A percentile compares a stretch with the other conserved stretches of the same genome.
Conservation (phyloP, 2,113 vertebrate species). For the Sylvilagus bachmani region DNA sequence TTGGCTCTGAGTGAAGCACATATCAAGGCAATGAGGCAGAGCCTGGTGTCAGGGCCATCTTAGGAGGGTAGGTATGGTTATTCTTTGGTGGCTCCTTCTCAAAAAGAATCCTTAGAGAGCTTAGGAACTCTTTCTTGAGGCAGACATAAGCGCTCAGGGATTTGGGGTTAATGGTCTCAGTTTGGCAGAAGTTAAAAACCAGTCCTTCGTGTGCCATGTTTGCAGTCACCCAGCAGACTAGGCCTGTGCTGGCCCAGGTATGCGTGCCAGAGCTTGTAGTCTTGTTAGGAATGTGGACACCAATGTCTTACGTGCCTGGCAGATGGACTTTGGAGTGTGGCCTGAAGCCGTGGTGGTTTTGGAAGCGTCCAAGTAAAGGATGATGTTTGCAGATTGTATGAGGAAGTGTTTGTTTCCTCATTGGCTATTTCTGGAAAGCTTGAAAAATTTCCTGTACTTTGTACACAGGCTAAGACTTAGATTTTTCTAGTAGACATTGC, state of each 20-base stretch:
- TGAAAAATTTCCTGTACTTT: neutral
- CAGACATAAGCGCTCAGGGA: neutral
- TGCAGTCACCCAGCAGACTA: neutral
- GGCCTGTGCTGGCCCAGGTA: neutral
- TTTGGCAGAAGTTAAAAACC: neutral
- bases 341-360: neutral
- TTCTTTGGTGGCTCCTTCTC: neutral
- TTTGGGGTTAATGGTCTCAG: neutral
- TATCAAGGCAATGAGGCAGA: neutral
- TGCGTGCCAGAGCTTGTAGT: neutral
- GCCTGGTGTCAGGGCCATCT: neutral
- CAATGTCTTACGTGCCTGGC: neutral
- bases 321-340: neutral
- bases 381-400: neutral
- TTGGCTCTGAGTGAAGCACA: neutral
- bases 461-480: neutral
- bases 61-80: neutral
- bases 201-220: neutral
- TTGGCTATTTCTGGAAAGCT: constrained; percentile 33
- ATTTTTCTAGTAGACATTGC: neutral
- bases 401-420: neutral
- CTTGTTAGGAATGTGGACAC: neutral
- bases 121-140: neutral
- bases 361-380: neutral
- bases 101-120: neutral